Evolutionary conservation across 2,888 invertebrate species (phyloP), one percentile per base, ranked within the genome.

Genomic region (Tetragonisca angustula): DNA sequence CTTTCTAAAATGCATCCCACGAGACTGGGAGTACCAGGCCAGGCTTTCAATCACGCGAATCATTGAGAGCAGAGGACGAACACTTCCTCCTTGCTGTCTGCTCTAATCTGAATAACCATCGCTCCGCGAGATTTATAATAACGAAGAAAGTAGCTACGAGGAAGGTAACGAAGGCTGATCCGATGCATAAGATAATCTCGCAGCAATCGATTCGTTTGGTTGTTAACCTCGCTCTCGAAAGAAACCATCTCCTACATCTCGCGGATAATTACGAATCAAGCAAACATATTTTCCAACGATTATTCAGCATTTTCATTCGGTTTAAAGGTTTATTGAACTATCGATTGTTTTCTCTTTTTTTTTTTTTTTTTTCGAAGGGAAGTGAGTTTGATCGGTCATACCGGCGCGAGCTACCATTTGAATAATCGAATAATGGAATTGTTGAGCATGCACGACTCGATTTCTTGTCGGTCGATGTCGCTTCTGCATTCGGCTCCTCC

Each of bases 1-100:
- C 86, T 86, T 86, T 86, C 86, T 85, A 86, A 84, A 32, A 71
- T 50, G 36, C 56, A 77, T 59, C 24, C 4, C 64, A 15, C 70
- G 50, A 43, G 21, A 27, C 19, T 4, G 27, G 65, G n/a, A 70
- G 21, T 43, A 50, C 24, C 21, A n/a, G 36, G n/a, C 21, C 27
- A 9, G 43, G 50, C 32, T 64, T 52, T 73, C 74, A 21, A 69
- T 69, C 50, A 36, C 49, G 62, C 3, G 56, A 15, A 36, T 65
- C 56, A 65, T 59, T 17, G 80, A 50, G 64, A 13, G 9, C 32
- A 52, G 24, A 27, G 32, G 49, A 64, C 70, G n/a, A 1, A 43
- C 49, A 36, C 62, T 76, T 80, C 76, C 70, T 62, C 0, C 27
- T 81, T 6, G n/a, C 24, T 17, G 6, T 27, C 2, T 36, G 61